These are phyloP conservation scores for Cecropterus lyciades DNA, from an alignment of 1,140 invertebrate species.

Conservation along the genomic window DNA sequence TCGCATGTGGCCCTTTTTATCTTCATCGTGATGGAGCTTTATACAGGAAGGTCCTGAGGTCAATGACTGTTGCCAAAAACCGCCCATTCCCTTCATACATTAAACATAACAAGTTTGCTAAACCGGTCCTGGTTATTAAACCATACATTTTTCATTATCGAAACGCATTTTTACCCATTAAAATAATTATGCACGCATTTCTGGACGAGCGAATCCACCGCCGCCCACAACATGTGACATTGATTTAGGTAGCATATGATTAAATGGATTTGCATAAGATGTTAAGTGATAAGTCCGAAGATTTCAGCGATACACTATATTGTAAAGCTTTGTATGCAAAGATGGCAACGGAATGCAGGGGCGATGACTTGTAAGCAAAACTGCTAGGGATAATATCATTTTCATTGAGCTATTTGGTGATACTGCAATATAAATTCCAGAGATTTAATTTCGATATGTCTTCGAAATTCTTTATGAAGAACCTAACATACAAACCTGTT, in stretches of 20 bases:
- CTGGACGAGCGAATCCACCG: neutral
- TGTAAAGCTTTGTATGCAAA: slow-evolving; percentile 28
- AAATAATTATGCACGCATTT: slow-evolving; percentile 10
- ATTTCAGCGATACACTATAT: slow-evolving; percentile 18
- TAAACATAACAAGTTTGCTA: slow-evolving; percentile 14
- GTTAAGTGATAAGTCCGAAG: slow-evolving; percentile 16
- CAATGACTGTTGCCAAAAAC: slow-evolving; percentile 12
- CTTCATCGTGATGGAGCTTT: neutral
- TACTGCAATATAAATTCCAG: too few relatives aligned
- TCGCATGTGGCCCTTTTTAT: too few relatives aligned
- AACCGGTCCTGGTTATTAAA: slow-evolving; percentile 27
- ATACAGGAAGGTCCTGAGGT: slow-evolving; percentile 11
- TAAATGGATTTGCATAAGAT: slow-evolving; percentile 20
- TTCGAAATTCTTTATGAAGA: too few relatives aligned
- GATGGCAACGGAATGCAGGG: slow-evolving; percentile 13
- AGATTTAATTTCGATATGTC: too few relatives aligned
- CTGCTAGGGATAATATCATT: neutral
- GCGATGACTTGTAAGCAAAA: slow-evolving; percentile 23
- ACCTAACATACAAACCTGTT: too few relatives aligned
- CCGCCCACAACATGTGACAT: slow-evolving; percentile 21
- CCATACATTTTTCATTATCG: slow-evolving; percentile 2
- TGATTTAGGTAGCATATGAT: slow-evolving; percentile 30
- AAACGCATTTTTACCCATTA: slow-evolving; percentile 6
- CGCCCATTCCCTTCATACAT: slow-evolving; percentile 3
- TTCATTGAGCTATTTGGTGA: neutral